Evolutionary conservation across 2,797 vertebrate genomes (phyloP).

Genomic region (Coluber constrictor): DNA sequence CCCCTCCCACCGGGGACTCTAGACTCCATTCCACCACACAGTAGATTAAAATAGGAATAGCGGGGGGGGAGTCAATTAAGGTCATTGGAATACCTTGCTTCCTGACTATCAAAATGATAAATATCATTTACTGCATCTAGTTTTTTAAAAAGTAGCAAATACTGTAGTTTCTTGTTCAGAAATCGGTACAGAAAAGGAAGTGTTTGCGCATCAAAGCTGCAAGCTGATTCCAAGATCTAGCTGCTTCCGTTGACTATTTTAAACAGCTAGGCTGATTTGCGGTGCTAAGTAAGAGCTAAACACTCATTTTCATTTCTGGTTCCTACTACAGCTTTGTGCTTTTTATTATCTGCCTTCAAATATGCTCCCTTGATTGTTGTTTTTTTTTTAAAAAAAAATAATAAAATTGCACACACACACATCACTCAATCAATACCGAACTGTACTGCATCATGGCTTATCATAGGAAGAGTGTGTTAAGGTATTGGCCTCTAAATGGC

Average conservation of each 20-base stretch:
- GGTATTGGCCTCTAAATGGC: slow-evolving; percentile 40
- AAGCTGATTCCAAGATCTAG: not conserved
- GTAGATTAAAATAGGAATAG: not conserved
- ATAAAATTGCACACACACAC: slow-evolving; percentile 15
- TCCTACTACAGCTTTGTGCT: slow-evolving; percentile 33
- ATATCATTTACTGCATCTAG: not conserved
- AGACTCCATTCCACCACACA: not conserved
- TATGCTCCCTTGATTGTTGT: slow-evolving; percentile 26
- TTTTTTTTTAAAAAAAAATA: too few species aligned
- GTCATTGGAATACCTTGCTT: not conserved
- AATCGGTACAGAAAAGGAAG: not conserved
- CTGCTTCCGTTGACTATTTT: slow-evolving; percentile 7
- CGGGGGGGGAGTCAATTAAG: not conserved
- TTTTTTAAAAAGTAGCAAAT: not conserved
- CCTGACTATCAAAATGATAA: not conserved
- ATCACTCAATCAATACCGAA: slow-evolving; percentile 21
- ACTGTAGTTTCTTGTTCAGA: not conserved
- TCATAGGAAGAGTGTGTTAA: slow-evolving; percentile 33
- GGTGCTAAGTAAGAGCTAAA: slow-evolving; percentile 28
- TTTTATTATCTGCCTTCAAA: slow-evolving; percentile 18
- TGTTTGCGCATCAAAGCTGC: not conserved
- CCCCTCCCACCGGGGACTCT: not conserved
- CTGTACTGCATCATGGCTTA: slow-evolving; percentile 29
- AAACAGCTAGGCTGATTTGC: slow-evolving; percentile 5
- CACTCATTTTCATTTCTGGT: slow-evolving; percentile 38